Evolutionary conservation across 2,797 vertebrate species (phyloP).

Genomic region (Pseudocheirus occidentalis): DNA sequence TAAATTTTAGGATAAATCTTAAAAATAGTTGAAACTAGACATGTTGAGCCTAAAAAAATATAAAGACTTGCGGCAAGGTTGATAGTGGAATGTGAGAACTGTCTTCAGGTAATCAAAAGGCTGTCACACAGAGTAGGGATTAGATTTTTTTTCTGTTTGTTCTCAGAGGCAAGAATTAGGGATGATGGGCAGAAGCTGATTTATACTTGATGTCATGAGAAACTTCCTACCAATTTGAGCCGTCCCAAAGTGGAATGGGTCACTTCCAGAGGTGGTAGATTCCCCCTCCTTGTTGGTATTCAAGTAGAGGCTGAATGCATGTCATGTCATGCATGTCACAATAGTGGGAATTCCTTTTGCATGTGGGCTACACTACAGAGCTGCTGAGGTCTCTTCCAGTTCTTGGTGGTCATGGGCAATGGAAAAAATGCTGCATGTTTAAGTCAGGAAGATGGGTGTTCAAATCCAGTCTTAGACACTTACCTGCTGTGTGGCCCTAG

Average conservation of each 20-base stretch:
- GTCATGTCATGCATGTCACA: neutral
- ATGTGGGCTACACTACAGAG: neutral
- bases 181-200: neutral
- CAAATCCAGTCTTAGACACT: neutral
- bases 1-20: too few relatives aligned
- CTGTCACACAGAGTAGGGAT: neutral
- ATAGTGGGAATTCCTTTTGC: neutral
- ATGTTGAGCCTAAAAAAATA: neutral
- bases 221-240: neutral
- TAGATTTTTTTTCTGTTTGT: neutral
- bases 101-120: neutral
- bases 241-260: neutral
- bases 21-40: neutral
- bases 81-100: neutral
- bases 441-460: neutral
- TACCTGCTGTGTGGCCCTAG: neutral
- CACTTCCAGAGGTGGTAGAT: neutral
- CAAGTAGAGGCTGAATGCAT: neutral
- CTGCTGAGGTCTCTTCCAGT: neutral
- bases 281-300: neutral
- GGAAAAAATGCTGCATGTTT: neutral
- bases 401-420: neutral
- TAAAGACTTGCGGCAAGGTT: neutral
- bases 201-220: neutral
- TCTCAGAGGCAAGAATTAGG: neutral